These are phyloP conservation scores for Lamellibrachia satsuma DNA, from an alignment of 2,888 invertebrate species.

Conservation along the genomic window DNA sequence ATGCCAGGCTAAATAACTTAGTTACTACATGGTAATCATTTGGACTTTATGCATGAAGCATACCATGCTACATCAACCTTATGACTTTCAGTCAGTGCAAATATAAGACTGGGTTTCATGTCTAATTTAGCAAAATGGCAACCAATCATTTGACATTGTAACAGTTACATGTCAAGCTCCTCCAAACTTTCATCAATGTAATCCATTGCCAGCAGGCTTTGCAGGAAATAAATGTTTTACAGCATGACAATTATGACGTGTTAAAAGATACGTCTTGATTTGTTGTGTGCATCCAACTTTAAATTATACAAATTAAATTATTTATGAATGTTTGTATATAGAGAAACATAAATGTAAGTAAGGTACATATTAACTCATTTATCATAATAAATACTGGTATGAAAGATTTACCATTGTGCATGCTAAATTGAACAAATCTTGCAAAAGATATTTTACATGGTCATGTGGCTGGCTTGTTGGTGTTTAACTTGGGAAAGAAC, in stretches of 20 bases:
- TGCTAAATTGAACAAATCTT: neutral
- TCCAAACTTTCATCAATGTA: neutral
- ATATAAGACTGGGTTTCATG: neutral
- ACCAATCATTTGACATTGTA: neutral
- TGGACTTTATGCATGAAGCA: neutral
- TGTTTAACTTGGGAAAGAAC: neutral
- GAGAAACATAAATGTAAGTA: neutral
- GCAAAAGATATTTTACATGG: neutral
- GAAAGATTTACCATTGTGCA: neutral
- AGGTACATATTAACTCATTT: neutral
- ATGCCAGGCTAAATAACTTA: neutral
- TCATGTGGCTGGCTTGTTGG: neutral
- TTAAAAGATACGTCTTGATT: neutral
- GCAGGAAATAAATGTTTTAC: neutral
- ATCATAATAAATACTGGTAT: neutral
- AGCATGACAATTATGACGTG: neutral
- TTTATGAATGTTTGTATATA: conserved; percentile 6
- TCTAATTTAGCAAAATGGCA: too few relatives aligned
- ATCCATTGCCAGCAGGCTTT: neutral
- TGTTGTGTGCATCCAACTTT: neutral
- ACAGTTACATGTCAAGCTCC: neutral
- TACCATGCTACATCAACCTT: neutral
- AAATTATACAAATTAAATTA: neutral
- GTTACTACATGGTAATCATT: neutral
- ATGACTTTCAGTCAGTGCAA: neutral